Base-by-base conservation (phyloP, 2,888 invertebrate species). In the Octodonta nipae region DNA sequence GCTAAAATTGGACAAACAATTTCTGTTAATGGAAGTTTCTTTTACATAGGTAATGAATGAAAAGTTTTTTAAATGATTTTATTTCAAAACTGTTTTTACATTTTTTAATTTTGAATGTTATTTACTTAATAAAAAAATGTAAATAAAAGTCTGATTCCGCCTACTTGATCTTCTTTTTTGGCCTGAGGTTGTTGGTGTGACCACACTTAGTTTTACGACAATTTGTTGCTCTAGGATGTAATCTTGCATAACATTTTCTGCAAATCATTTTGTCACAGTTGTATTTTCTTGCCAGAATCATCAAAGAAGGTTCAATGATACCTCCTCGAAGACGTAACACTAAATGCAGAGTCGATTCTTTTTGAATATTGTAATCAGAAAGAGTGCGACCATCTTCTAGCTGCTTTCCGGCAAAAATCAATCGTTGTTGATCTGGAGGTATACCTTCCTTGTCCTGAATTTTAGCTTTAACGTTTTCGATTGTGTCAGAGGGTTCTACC, bases 191-290 rank as follows among this genome's bases (percentile, higher is more conserved):
- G 71, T 91, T 96, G 52, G 95, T 95, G 71, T 96, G 96, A 40
- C 98, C 98, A 67, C 98, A 98, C 68, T 96, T 98, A 71, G 86
- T 91, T 71, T 98, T 98, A 55, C 98, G 86, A 70, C 98, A 98
- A 67, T 98, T 98, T 46, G 93, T 95, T n/a, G 98, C 98, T 65
- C 96, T 80, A 26, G 95, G 95, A 64, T 96, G 96, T 41, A 98
- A 82, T 55, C 98, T 86, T 49, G 98, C 98, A 60, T 98, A 98
- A 68, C 98, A 98, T 68, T 96, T 96, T 60, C 98, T 84, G 71
- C 96, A 98, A 59, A 98, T 96, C 91, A 96, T 95, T 65, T 98
- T 98, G 66, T 98, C 95, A 65, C 96, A 96, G 66, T 98, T 98
- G 74, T 96, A 98, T 64, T 96, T 98, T 68, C 88, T 87, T 8